A percentile compares a stretch with the other conserved stretches of the same genome.
Evolutionary conservation across 2,888 invertebrate species (phyloP).

Genomic region (Pollenia griseotomentosa): DNA sequence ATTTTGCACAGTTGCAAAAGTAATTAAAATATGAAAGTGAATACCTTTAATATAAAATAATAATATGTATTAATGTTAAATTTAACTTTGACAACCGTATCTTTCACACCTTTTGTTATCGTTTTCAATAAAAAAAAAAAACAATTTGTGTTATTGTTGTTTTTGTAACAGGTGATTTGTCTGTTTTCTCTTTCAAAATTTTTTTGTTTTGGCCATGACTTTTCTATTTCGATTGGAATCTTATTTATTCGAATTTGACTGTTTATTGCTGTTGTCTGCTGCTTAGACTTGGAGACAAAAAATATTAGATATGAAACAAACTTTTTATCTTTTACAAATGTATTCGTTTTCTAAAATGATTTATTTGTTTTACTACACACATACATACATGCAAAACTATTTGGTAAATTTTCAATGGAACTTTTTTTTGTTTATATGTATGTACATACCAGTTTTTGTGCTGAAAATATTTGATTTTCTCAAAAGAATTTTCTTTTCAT

Average conservation of each 20-base stretch:
- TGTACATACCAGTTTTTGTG: slow-evolving; percentile 7
- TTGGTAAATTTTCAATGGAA: slow-evolving; percentile 34
- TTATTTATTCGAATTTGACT: background rate
- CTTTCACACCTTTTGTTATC: background rate
- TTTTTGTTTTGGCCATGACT: slow-evolving; percentile 49
- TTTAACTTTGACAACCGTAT: background rate
- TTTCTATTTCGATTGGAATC: slow-evolving; percentile 33
- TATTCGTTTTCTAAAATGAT: slow-evolving; percentile 4
- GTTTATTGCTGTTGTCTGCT: background rate
- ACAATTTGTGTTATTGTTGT: slow-evolving; percentile 6
- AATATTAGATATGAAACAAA: background rate
- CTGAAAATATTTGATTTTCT: slow-evolving; percentile 4
- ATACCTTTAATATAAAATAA: no score
- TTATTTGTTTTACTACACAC: slow-evolving; percentile 7
- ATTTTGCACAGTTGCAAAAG: no score
- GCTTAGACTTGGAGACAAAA: background rate
- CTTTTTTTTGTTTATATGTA: slow-evolving; percentile 41
- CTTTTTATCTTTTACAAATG: background rate
- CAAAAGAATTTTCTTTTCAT: slow-evolving; percentile 12
- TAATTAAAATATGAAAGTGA: no score
- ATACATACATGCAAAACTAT: background rate
- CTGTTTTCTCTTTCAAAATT: background rate
- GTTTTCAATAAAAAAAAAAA: background rate
- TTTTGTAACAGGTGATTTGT: background rate
- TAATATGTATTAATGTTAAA: no score